Evolutionary conservation across 2,797 vertebrate genomes (phyloP).

Genomic region (Tolypeutes matacus): DNA sequence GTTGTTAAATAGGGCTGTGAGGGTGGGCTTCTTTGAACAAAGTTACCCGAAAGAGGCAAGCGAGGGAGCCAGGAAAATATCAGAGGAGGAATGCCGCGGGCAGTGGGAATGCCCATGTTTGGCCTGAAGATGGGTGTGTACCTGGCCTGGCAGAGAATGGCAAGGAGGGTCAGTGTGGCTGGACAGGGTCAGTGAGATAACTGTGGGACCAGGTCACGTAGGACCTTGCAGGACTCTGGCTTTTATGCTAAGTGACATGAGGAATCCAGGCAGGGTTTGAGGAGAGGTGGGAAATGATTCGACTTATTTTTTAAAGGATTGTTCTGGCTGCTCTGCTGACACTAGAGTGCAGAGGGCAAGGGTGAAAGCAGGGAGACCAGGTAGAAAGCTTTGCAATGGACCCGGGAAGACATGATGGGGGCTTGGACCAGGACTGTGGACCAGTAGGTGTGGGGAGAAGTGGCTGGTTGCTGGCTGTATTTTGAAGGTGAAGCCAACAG

Average conservation of each 20-base stretch:
- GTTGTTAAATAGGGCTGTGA: not conserved
- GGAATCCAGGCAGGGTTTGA: not conserved
- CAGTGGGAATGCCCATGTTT: not conserved
- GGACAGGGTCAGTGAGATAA: not conserved
- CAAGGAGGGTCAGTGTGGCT: too few relatives aligned
- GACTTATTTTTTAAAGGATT: not conserved
- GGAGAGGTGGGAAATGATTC: not conserved
- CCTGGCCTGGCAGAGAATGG: not conserved
- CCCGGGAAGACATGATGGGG: not conserved
- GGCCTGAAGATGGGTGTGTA: fast-evolving
- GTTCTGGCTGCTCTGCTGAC: not conserved
- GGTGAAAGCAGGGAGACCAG: not conserved
- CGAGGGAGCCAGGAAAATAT: not conserved
- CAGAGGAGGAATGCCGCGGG: too few relatives aligned
- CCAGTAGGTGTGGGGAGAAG: not conserved
- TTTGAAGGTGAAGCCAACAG: not conserved
- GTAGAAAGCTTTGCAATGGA: not conserved
- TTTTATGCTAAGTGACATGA: not conserved
- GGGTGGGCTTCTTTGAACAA: not conserved
- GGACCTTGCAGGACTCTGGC: too few relatives aligned
- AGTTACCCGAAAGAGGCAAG: not conserved
- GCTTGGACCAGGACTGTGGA: not conserved
- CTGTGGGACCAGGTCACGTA: fast-evolving
- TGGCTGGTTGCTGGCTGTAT: not conserved
- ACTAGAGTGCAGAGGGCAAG: not conserved